phyloP scores from a whole-genome alignment of 2,797 vertebrate species.

The Megalops cyprinoides region DNA sequence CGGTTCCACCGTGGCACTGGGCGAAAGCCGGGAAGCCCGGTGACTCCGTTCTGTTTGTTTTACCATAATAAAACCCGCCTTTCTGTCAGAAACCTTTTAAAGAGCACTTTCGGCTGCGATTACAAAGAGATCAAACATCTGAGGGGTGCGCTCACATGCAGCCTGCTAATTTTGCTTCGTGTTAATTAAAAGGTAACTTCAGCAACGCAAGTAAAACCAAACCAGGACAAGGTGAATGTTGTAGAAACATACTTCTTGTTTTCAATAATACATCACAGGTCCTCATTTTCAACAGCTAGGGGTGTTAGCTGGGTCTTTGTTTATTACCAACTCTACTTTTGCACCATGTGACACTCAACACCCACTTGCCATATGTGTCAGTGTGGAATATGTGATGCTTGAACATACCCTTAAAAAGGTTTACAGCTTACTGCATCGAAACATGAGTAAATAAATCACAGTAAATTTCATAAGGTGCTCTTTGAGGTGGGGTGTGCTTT shows the following conservation, averaged over 20 bases:
- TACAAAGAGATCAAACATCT: background rate
- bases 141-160: background rate
- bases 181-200: too few species aligned
- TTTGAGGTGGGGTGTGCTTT: background rate
- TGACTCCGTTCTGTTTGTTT: background rate
- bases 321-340: too few species aligned
- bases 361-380: too few species aligned
- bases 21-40: background rate
- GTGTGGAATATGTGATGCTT: too few species aligned
- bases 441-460: too few species aligned
- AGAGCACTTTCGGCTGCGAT: background rate
- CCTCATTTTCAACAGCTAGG: too few species aligned
- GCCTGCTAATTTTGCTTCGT: too few species aligned
- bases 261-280: background rate
- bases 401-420: too few species aligned
- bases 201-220: background rate
- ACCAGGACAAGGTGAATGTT: background rate
- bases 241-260: background rate
- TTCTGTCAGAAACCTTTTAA: background rate
- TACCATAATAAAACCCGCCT: background rate
- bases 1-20: background rate
- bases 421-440: too few species aligned
- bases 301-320: too few species aligned
- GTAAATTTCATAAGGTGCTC: background rate
- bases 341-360: too few species aligned